Evolutionary conservation across 2,113 vertebrate genomes (phyloP), one percentile per base, ranked within the genome.

Genomic region (Corydoras sp.): DNA sequence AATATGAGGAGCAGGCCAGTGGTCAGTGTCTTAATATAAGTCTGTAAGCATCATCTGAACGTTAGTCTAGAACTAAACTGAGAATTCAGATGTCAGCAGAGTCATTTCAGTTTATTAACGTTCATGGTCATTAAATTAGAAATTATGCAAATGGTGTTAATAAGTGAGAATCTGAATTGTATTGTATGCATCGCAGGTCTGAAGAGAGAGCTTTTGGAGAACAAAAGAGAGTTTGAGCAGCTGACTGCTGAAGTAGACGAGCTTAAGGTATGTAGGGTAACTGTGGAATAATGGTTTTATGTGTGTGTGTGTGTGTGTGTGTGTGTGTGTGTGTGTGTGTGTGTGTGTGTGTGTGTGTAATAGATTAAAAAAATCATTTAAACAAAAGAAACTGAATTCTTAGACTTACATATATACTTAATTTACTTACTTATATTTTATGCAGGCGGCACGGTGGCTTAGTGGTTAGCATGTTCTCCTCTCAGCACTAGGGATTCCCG

Each of bases 261-360:
- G 32, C 70, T 82, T 4, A 55, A 5, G 10, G 78, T 81, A 59
- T 60, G 77, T 65, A 81, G 83, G 81, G 84, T 86, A 74, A 14
- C 14, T 32, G 12, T 15, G 8, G 6, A 18, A 56, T 60, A n/a
- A n/a, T n/a, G n/a, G n/a, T n/a, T n/a, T n/a, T n/a, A n/a, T n/a
- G n/a, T 69, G 30, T 69, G 5, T 15, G 35, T 62, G 8, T 71
- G 58, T 56, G 11, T 51, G 11, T 11, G 11, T 51, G 11, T 51
- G 11, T 51, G 11, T 51, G 49, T 11, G 49, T 11, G 11, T 51
- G 49, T 24, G 18, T 24, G 18, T 24, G 18, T 24, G 18, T 24
- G 18, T 24, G 18, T 24, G 2, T 24, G 18, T 24, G 18, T 24
- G 18, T 24, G 18, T 24, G 18, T 1, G 18, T 24, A 24, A 24